Conservation (phyloP, 2,797 vertebrate genomes). For the Ambastaia sidthimunki region DNA sequence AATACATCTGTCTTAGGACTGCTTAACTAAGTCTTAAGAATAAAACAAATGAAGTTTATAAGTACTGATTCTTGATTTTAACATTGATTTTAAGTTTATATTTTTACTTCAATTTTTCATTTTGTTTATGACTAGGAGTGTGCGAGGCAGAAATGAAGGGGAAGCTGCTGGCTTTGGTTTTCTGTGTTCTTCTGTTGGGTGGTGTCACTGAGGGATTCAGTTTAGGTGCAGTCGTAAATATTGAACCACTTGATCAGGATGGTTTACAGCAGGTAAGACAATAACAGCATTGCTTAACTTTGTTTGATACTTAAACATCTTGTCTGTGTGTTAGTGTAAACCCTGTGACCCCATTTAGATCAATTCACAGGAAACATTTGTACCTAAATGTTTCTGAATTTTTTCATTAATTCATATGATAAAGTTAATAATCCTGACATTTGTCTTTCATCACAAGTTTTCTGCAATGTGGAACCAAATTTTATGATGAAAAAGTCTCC, state of each 20-base stretch:
- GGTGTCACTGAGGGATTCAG: slow-evolving; percentile 57
- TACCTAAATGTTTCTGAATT: too few species aligned
- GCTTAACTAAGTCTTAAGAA: too few species aligned
- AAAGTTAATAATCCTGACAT: too few species aligned
- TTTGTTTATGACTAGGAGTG: background rate
- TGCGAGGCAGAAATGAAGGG: background rate
- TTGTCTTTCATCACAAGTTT: too few species aligned
- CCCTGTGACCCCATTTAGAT: too few species aligned
- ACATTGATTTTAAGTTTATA: background rate
- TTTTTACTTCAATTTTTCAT: background rate
- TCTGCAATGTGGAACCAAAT: too few species aligned
- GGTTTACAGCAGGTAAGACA: slow-evolving; percentile 62
- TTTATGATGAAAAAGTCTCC: too few species aligned
- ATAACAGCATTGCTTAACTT: background rate
- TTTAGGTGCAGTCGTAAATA: slow-evolving; percentile 69
- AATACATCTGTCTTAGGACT: too few species aligned
- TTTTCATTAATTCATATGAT: too few species aligned
- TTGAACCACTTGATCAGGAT: slow-evolving; percentile 58
- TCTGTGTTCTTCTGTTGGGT: slow-evolving; percentile 50
- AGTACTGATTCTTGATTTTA: too few species aligned
- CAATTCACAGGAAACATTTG: too few species aligned
- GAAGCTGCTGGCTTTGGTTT: slow-evolving; percentile 27
- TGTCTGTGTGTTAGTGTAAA: background rate
- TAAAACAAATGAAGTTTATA: too few species aligned
- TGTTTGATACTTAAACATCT: background rate